Evolutionary conservation across 2,797 vertebrate species (phyloP).

Genomic region (Lithobates sylvaticus): DNA sequence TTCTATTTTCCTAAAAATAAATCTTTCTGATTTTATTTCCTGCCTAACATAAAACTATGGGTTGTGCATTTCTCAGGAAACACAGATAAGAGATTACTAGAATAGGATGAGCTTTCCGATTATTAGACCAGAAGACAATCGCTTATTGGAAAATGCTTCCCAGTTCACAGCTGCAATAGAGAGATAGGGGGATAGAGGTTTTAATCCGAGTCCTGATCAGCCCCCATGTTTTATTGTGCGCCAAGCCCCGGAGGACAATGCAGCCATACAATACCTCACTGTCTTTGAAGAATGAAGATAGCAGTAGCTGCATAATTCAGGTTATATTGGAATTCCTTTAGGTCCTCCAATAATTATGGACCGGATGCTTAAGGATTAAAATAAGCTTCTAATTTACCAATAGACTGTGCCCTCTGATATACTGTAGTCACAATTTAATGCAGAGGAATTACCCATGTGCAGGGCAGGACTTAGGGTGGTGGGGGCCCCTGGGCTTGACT

Average conservation of each 20-base stretch:
- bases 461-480: no score
- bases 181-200: conserved; percentile 60
- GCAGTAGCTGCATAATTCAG: conserved; percentile 52
- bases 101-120: conserved; percentile 36
- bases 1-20: conserved; percentile 1
- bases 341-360: conserved; percentile 10
- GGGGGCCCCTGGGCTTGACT: no score
- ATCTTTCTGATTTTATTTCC: conserved; percentile 11
- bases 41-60: conserved; percentile 29
- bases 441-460: not conserved
- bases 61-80: conserved; percentile 47
- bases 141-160: conserved; percentile 55
- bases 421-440: not conserved
- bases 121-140: conserved; percentile 59
- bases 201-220: conserved; percentile 61
- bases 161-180: conserved; percentile 54
- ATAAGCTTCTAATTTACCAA: conserved; percentile 13
- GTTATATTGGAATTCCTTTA: conserved; percentile 51
- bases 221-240: conserved; percentile 56
- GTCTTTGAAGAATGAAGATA: conserved; percentile 52
- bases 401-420: conserved; percentile 1
- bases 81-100: conserved; percentile 60
- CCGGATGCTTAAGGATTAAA: conserved; percentile 10
- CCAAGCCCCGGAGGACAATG: conserved; percentile 50
- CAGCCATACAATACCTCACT: conserved; percentile 53